phyloP scores from a whole-genome alignment of 2,113 vertebrate genomes.

The Gallinago jamesoni region DNA sequence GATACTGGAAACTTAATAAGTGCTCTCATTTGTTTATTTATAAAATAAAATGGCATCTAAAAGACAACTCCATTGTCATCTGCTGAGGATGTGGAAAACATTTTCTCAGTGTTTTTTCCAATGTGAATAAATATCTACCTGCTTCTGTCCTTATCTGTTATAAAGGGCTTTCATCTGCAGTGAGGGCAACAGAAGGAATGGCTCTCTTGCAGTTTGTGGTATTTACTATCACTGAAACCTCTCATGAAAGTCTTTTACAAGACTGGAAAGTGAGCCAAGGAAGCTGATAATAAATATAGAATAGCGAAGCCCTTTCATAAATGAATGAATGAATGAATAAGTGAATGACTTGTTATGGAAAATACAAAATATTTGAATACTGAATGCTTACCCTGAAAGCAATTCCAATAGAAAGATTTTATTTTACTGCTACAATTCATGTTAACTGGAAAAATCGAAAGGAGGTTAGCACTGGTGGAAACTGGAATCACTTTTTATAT shows the following conservation, averaged over 20 bases:
- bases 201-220: not conserved
- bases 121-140: not conserved
- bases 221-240: not conserved
- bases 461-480: not conserved
- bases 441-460: not conserved
- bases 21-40: not conserved
- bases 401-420: not conserved
- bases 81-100: not conserved
- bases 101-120: not conserved
- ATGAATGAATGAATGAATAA: not conserved
- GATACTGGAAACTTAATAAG: not conserved
- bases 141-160: not conserved
- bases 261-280: not conserved
- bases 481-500: not conserved
- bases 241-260: not conserved
- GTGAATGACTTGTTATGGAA: not conserved
- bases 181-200: not conserved
- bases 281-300: not conserved
- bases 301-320: not conserved
- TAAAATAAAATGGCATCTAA: not conserved
- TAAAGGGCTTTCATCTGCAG: not conserved
- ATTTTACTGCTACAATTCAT: not conserved
- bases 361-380: not conserved
- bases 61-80: not conserved
- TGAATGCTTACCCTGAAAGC: not conserved